Evolutionary conservation across 2,797 vertebrate species (phyloP), one percentile per base, ranked within the genome.

Genomic region (Hemitrygon akajei): DNA sequence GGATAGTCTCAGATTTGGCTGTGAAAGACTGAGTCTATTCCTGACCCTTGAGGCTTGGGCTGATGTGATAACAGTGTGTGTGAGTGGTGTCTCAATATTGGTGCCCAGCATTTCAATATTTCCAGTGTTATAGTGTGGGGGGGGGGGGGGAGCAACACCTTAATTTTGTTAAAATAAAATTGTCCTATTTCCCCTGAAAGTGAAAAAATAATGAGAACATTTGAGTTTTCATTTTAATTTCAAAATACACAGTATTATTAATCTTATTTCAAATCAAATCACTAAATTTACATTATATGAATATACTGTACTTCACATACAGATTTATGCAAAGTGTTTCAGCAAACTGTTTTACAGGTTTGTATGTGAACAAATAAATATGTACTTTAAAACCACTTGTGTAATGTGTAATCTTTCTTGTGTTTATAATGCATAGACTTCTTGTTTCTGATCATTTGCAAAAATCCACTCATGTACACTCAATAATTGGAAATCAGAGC

Each of bases 221-320:
- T 60, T 86, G 37, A 58, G 27, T 86, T 86, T n/a, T n/a, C n/a
- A 37, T 34, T 89, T 89, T 37, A 66, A 37, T 89, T 66, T 89
- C 60, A 22, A 89, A 89, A 12, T 69, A 34, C 86, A 37, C 18
- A 0, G 16, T 40, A 37, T 34, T 79, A 37, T 89, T 34, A 20
- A 86, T 86, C 86, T 89, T 89, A 10, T 47, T 69, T 69, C 60
- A 89, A 89, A 89, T 89, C 7, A 89, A 18, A 69, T 89, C n/a
- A n/a, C 60, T 89, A 60, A 89, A 66, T 66, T 47, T 47, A 47
- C 47, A 47, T 47, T 47, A 47, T 47, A 47, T 47, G 47, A 47
- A 47, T 47, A 47, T 47, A 47, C 47, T 47, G 47, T 47, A 47
- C 47, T 69, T 37, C 63, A 87, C 0, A 60, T 30, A n/a, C 27